phyloP scores from a whole-genome alignment of 2,888 invertebrate genomes.

The Apamea anceps region DNA sequence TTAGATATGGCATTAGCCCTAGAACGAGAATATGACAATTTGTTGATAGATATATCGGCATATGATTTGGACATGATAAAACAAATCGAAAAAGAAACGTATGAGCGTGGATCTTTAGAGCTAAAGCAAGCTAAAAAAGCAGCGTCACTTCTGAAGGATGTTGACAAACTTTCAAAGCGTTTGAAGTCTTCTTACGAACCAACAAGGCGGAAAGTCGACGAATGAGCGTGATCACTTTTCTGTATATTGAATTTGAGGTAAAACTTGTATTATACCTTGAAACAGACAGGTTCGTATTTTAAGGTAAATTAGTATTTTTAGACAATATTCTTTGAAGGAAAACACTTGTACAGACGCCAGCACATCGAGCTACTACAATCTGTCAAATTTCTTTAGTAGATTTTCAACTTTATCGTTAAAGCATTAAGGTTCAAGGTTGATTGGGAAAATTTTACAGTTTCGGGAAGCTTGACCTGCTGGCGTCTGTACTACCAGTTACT shows the following conservation, averaged over 20 bases:
- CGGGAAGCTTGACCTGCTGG: too few relatives aligned
- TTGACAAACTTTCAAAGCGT: conserved; percentile 79
- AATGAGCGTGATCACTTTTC: conserved; percentile 12
- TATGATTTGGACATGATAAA: conserved; percentile 82
- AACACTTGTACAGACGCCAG: too few relatives aligned
- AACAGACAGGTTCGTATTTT: not conserved
- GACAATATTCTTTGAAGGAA: too few relatives aligned
- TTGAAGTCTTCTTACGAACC: conserved; percentile 84
- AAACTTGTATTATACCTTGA: conserved; percentile 6
- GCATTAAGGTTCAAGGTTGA: too few relatives aligned
- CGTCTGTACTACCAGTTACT: not conserved
- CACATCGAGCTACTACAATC: too few relatives aligned
- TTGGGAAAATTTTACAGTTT: too few relatives aligned
- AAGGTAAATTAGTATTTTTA: not conserved
- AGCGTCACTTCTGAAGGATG: conserved; percentile 81
- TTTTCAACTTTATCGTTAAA: too few relatives aligned
- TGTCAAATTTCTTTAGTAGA: too few relatives aligned
- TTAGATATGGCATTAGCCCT: conserved; percentile 91
- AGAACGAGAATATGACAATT: conserved; percentile 88
- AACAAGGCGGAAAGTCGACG: conserved; percentile 67
- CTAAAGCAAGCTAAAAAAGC: conserved; percentile 82
- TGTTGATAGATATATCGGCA: conserved; percentile 83
- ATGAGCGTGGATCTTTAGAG: conserved; percentile 78
- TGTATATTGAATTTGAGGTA: not conserved
- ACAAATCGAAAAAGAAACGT: conserved; percentile 83